Conservation (phyloP, 2,113 vertebrate genomes). For the Pristiophorus japonicus region DNA sequence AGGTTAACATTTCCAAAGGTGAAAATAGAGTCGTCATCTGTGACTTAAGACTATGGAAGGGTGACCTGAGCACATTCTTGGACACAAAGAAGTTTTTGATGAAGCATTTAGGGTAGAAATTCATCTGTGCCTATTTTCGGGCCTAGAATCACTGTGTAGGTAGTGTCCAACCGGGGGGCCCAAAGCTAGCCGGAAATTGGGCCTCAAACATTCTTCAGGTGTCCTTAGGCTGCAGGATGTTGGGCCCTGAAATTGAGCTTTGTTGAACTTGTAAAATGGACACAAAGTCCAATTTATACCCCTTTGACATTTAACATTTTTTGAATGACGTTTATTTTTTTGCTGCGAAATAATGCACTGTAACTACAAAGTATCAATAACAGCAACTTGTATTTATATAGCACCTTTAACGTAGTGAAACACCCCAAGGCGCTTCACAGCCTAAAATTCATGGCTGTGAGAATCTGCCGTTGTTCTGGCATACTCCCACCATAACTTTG, state of each 20-base stretch:
- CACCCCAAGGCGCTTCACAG: no score
- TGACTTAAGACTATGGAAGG: neutral
- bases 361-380: no score
- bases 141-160: neutral
- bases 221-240: neutral
- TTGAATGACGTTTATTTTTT: neutral
- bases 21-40: neutral
- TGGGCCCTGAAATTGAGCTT: neutral
- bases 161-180: neutral
- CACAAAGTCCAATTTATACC: neutral
- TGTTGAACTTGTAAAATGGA: neutral
- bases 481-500: no score
- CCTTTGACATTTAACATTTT: neutral
- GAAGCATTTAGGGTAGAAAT: neutral
- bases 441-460: no score
- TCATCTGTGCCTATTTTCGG: neutral
- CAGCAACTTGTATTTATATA: no score
- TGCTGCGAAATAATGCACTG: no score
- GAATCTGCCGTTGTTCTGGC: no score
- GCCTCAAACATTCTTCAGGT: neutral
- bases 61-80: neutral
- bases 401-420: no score
- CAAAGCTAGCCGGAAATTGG: neutral
- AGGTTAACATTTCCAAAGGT: neutral
- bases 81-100: neutral